These are phyloP conservation scores for Lithobates pipiens DNA, from an alignment of 2,797 vertebrate species.

Conservation along the genomic window DNA sequence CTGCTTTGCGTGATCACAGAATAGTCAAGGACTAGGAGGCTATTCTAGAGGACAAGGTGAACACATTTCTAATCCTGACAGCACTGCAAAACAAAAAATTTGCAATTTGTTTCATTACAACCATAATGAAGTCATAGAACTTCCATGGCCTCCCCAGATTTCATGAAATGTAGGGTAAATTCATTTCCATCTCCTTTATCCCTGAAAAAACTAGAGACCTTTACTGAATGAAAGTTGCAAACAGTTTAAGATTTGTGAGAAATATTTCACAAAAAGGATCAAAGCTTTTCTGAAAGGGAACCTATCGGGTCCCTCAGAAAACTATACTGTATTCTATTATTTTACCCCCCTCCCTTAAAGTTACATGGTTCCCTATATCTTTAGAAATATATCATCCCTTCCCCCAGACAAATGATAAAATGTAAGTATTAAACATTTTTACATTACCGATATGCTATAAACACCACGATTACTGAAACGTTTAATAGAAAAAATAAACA, in stretches of 20 bases:
- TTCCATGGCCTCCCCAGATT: not conserved
- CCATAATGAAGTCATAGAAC: no score
- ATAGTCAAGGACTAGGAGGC: not conserved
- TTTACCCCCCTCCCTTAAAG: not conserved
- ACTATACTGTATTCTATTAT: no score
- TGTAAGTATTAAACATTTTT: not conserved
- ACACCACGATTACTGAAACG: not conserved
- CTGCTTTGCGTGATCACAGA: not conserved
- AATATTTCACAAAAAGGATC: no score
- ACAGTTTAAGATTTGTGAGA: no score
- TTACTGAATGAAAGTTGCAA: no score
- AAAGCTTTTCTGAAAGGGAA: not conserved
- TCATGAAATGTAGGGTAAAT: not conserved
- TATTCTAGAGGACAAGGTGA: not conserved
- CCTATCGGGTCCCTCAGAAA: no score
- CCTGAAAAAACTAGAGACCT: no score
- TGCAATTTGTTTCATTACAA: not conserved
- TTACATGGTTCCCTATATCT: not conserved
- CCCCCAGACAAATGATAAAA: not conserved
- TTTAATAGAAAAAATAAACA: constrained; percentile 31
- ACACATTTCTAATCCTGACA: not conserved
- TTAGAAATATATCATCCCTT: not conserved
- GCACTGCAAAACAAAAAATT: no score
- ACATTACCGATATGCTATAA: not conserved
- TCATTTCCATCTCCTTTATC: not conserved